Evolutionary conservation across 1,140 invertebrate species (phyloP).

Genomic region (Pinna nobilis): DNA sequence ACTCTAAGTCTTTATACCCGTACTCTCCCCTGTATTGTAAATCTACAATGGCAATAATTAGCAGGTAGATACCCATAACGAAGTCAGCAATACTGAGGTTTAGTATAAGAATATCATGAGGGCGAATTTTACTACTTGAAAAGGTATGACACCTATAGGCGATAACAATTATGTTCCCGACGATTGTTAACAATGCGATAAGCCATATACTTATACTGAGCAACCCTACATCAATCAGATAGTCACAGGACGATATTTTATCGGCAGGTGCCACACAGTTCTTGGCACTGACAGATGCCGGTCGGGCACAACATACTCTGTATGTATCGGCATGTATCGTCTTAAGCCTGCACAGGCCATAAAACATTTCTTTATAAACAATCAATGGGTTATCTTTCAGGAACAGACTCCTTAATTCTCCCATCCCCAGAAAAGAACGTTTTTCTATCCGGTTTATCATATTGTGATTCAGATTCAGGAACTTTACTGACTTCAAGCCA

Average conservation of each 20-base stretch:
- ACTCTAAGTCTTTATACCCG: conserved; percentile 44
- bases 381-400: too few relatives aligned
- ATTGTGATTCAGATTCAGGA: too few relatives aligned
- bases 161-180: background rate
- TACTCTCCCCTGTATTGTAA: conserved; percentile 53
- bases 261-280: background rate
- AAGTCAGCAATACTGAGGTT: conserved; percentile 53
- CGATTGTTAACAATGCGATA: background rate
- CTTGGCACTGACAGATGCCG: background rate
- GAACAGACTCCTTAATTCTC: too few relatives aligned
- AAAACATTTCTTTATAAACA: background rate
- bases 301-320: conserved; percentile 11
- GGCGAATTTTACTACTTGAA: too few relatives aligned
- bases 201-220: background rate
- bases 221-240: conserved; percentile 1
- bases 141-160: conserved; percentile 69
- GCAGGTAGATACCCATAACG: conserved; percentile 65
- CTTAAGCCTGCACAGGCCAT: conserved; percentile 2
- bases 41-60: conserved; percentile 62
- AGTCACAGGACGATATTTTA: background rate
- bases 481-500: too few relatives aligned
- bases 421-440: too few relatives aligned
- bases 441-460: too few relatives aligned
- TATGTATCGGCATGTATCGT: background rate
- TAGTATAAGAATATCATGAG: conserved; percentile 32